Percentiles rank a stretch among this genome's conserved stretches.
These are phyloP conservation scores for Apeltes quadracus DNA, from an alignment of 2,113 vertebrate species.

Conservation along the genomic window DNA sequence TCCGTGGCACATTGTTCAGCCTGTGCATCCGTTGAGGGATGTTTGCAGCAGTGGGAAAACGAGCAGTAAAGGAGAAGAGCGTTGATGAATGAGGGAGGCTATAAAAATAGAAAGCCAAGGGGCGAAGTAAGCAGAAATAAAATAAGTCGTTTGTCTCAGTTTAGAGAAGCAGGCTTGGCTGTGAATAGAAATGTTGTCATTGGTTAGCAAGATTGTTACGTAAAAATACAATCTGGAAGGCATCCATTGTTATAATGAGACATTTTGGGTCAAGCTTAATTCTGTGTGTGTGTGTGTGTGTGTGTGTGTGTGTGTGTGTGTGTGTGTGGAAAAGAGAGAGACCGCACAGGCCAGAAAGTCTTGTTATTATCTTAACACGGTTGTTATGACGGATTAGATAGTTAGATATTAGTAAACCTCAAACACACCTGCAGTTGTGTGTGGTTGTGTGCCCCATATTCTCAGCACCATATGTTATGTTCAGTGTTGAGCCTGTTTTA, in stretches of 20 bases:
- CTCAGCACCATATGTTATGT: constrained; percentile 48
- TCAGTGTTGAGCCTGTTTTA: no score
- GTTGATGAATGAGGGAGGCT: constrained; percentile 62
- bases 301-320: background rate
- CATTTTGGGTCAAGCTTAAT: background rate
- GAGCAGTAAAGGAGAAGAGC: constrained; percentile 30
- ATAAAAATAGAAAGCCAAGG: constrained; percentile 62
- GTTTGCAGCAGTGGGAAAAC: constrained; percentile 39
- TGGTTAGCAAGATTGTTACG: constrained; percentile 40
- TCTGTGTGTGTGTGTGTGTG: background rate
- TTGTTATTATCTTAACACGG: no score
- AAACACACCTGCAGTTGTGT: background rate
- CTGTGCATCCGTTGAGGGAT: constrained; percentile 32
- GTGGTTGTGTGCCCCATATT: background rate
- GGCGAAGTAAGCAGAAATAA: constrained; percentile 43
- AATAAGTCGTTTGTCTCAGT: constrained; percentile 56
- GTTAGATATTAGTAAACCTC: no score
- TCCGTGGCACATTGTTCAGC: constrained; percentile 53
- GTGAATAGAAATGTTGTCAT: constrained; percentile 48
- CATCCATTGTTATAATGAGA: constrained; percentile 18
- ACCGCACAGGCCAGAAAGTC: background rate
- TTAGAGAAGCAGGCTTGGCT: constrained; percentile 41
- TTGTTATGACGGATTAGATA: no score
- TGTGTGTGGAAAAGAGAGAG: background rate
- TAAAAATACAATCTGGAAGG: constrained; percentile 12